Percentiles rank a stretch among this genome's conserved stretches.
Evolutionary conservation across 2,888 invertebrate species (phyloP).

Genomic region (Xylota sylvarum): DNA sequence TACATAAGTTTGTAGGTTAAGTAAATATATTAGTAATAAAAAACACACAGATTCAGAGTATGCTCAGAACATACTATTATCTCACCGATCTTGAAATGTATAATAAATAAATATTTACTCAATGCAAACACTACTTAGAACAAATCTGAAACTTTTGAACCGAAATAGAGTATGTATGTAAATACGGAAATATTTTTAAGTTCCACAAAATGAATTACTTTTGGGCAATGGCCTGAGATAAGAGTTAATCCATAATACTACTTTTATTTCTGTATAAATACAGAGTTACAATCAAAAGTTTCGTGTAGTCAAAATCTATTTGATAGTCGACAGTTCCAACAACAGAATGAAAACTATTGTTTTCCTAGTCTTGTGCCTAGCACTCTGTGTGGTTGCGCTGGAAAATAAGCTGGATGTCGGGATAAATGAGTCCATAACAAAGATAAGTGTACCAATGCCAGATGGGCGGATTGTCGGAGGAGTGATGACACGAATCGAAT

Average conservation of each 20-base stretch:
- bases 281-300: background rate
- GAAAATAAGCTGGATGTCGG: background rate
- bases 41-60: background rate
- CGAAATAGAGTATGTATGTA: conserved; percentile 1
- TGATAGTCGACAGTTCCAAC: background rate
- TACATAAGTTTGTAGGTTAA: too few species aligned
- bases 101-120: conserved; percentile 37
- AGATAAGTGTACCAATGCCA: conserved; percentile 13
- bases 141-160: conserved; percentile 5
- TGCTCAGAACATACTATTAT: conserved; percentile 31
- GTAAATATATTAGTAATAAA: too few species aligned
- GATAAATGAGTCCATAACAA: background rate
- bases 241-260: conserved; percentile 11
- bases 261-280: conserved; percentile 25
- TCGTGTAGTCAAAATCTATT: conserved; percentile 7
- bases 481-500: conserved; percentile 25
- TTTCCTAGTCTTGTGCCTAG: conserved; percentile 12
- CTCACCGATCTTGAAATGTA: conserved; percentile 52
- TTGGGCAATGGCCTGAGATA: conserved; percentile 28
- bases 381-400: background rate
- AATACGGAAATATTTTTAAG: conserved; percentile 36
- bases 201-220: background rate
- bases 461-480: conserved; percentile 60
- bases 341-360: conserved; percentile 22
- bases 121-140: conserved; percentile 17